Percentiles rank a stretch among this genome's conserved stretches.
phyloP scores from a whole-genome alignment of 1,140 invertebrate genomes.

The Bombus fervidus region DNA sequence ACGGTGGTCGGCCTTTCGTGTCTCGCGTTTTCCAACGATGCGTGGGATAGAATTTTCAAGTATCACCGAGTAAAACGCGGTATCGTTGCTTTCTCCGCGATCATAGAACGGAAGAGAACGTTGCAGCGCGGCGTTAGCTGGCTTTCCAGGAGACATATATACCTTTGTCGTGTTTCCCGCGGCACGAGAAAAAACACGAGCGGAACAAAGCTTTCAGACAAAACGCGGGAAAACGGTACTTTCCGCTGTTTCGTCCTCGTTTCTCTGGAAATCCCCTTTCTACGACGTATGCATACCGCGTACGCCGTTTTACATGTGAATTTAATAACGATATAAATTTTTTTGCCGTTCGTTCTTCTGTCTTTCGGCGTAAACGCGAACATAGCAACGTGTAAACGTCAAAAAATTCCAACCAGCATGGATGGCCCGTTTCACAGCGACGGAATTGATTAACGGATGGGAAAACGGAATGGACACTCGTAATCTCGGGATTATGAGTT shows the following conservation, averaged over 20 bases:
- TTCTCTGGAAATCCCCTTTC: neutral
- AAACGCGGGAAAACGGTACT: conserved; percentile 48
- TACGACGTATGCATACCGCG: neutral
- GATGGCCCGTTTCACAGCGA: neutral
- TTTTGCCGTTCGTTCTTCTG: neutral
- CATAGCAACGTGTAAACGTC: neutral
- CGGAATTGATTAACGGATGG: neutral
- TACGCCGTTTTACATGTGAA: neutral
- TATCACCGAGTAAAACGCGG: conserved; percentile 12
- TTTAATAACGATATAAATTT: conserved; percentile 31
- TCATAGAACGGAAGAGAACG: conserved; percentile 22
- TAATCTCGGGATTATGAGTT: neutral
- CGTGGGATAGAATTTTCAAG: conserved; percentile 41
- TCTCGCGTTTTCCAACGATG: neutral
- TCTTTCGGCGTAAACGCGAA: neutral
- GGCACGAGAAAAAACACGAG: conserved; percentile 17
- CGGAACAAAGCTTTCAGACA: conserved; percentile 46
- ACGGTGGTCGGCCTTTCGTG: neutral
- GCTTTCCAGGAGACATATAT: neutral
- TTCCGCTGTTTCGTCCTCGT: conserved; percentile 34
- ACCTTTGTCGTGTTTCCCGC: conserved; percentile 3
- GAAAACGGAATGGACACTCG: neutral
- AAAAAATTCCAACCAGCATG: neutral
- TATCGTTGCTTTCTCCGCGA: conserved; percentile 18
- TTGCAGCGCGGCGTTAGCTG: too few species aligned